Percentiles rank a stretch among this genome's conserved stretches.
phyloP scores from a whole-genome alignment of 2,888 invertebrate genomes.

The Sthenelais limicola region DNA sequence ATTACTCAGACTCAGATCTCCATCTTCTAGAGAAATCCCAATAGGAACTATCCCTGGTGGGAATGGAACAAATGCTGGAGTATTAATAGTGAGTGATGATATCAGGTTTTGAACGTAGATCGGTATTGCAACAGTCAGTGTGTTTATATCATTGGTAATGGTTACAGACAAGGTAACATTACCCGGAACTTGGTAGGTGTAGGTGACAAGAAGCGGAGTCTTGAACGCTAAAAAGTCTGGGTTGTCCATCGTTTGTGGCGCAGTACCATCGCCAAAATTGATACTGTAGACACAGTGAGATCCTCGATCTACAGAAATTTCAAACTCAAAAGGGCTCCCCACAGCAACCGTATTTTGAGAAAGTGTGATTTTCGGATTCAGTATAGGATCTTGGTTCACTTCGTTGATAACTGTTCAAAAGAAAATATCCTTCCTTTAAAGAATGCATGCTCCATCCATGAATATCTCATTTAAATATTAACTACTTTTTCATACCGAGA shows the following conservation, averaged over 20 bases:
- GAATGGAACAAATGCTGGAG: constrained; percentile 1
- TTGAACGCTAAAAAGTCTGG: constrained; percentile 8
- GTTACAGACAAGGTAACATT: constrained; percentile 3
- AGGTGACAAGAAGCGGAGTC: constrained; percentile 10
- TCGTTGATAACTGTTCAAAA: constrained; percentile 1
- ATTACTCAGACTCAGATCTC: background rate
- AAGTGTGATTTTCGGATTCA: background rate
- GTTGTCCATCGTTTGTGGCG: background rate
- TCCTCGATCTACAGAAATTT: background rate
- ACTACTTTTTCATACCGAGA: no score
- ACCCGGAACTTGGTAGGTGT: background rate
- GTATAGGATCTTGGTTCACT: constrained; percentile 16
- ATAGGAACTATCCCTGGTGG: constrained; percentile 1
- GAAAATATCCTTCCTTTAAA: no score
- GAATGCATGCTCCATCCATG: no score
- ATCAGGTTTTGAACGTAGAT: constrained; percentile 8
- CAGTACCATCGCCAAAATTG: constrained; percentile 8
- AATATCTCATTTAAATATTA: no score
- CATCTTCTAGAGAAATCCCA: no score
- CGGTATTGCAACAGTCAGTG: background rate
- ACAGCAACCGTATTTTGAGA: background rate
- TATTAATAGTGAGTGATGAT: background rate
- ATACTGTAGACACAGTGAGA: constrained; percentile 14
- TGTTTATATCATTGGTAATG: constrained; percentile 3
- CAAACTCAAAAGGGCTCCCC: background rate